Evolutionary conservation across 2,888 invertebrate species (phyloP), one percentile per base, ranked within the genome.

Genomic region (Vanessa cardui): DNA sequence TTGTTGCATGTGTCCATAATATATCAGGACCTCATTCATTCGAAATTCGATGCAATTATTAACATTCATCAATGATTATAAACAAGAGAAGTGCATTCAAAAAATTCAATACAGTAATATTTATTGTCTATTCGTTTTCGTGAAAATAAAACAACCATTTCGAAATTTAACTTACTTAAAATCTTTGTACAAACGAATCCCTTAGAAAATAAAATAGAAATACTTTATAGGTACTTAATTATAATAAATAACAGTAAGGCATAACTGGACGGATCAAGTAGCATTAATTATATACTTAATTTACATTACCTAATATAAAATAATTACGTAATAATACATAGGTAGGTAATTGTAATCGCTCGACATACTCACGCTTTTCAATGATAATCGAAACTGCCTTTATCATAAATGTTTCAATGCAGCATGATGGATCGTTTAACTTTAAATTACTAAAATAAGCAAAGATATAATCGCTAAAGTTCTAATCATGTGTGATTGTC

Each of bases 191-290:
- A 56, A 56, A 46, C 45, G 20, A 56, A 54, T 64, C 26, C 52
- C 62, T 70, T 69, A 68, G 18, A 61, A 58, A 45, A 64, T 69
- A 62, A 70, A 59, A 61, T 70, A 74, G 71, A 75, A 69, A 58
- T 76, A 68, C 59, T 72, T 71, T 77, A 78, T 62, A 64, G 72
- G 75, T 72, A 70, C 73, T 77, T 78, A 73, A 47, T 83, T 90
- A 90, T 70, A 91, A 92, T 92, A 92, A 92, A 91, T 92, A 90
- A 89, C 83, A 87, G 83, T 87, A 87, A 87, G 84, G 84, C 80
- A 79, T 85, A 82, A 77, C 72, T 88, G 92, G 92, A 92, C 92
- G 92, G 90, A 88, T 79, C 75, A 76, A 79, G 74, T 82, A 80
- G 78, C 74, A 64, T 69, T 69, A 68, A 72, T 62, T 71, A 68